phyloP scores from a whole-genome alignment of 2,888 invertebrate genomes.

The Agrotis clavis region DNA sequence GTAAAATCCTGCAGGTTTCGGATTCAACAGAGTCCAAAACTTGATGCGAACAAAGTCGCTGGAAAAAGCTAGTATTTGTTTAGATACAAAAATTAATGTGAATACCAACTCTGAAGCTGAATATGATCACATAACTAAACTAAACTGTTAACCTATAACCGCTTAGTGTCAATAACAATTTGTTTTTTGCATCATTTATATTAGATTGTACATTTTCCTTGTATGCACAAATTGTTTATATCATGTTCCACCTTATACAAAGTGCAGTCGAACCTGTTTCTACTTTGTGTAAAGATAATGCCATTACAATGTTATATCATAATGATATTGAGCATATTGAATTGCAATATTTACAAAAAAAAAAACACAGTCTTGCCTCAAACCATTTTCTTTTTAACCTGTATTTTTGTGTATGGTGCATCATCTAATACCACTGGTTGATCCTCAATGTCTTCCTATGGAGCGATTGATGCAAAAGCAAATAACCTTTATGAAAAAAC shows the following conservation, averaged over 20 bases:
- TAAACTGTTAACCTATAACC: no score
- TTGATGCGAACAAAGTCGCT: no score
- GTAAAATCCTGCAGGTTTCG: no score
- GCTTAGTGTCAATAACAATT: not conserved
- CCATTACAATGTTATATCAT: not conserved
- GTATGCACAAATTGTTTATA: constrained; percentile 8
- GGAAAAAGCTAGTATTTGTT: no score
- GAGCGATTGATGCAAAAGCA: constrained; percentile 86
- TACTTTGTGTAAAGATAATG: not conserved
- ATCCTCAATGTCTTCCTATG: constrained; percentile 77
- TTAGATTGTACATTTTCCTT: not conserved
- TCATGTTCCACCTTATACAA: not conserved
- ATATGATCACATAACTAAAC: no score
- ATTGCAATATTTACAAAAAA: not conserved
- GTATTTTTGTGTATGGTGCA: constrained; percentile 68
- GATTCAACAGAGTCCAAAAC: no score
- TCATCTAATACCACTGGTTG: constrained; percentile 85
- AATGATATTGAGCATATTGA: not conserved
- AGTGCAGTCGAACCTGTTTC: not conserved
- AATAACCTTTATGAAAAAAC: constrained; percentile 86
- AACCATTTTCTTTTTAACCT: not conserved
- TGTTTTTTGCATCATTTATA: not conserved
- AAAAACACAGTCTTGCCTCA: not conserved
- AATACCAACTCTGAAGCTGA: no score
- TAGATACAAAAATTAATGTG: no score